Conservation (phyloP, 2,113 vertebrate species). For the Pseudolaguvia tuberculata region DNA sequence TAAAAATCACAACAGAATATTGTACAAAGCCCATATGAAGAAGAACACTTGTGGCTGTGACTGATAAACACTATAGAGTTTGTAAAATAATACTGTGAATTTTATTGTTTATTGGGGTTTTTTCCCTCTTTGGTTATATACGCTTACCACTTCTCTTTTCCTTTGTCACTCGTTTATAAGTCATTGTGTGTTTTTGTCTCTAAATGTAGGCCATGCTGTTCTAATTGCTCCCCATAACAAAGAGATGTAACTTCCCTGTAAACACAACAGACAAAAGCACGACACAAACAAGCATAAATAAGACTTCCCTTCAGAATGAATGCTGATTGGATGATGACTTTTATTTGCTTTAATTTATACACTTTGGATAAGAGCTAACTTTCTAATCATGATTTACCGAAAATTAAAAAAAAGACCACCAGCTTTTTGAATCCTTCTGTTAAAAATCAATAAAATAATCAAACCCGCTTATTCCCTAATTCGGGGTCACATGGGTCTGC, state of each 20-base stretch:
- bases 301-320: not conserved
- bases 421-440: not conserved
- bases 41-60: too few species aligned
- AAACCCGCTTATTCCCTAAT: too few species aligned
- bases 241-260: not conserved
- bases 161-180: conserved; percentile 7
- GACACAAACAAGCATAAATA: conserved; percentile 20
- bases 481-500: too few species aligned
- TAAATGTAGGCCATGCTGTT: conserved; percentile 35
- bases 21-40: too few species aligned
- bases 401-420: not conserved
- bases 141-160: not conserved
- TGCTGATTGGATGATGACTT: not conserved
- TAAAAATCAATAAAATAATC: conserved; percentile 20
- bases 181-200: conserved; percentile 20
- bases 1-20: not conserved
- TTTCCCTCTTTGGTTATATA: not conserved
- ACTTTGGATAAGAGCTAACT: not conserved
- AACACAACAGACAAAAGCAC: conserved; percentile 16
- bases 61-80: not conserved
- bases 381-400: not conserved
- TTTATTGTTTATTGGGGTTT: not conserved
- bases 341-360: not conserved
- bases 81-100: not conserved
- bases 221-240: conserved; percentile 18